Evolutionary conservation across 2,888 invertebrate species (phyloP).

Genomic region (Heliconius charithonia): DNA sequence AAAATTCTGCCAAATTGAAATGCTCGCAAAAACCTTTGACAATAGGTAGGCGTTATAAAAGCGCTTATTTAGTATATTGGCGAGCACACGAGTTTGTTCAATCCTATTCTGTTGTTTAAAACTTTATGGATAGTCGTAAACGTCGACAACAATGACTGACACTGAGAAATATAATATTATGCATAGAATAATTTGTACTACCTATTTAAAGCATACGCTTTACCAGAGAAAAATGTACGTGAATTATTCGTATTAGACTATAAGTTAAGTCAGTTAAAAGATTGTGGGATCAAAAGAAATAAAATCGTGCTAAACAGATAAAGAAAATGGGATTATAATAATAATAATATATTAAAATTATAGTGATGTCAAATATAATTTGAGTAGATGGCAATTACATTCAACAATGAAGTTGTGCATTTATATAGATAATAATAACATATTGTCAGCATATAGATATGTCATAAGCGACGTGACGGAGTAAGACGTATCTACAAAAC

Average conservation of each 20-base stretch:
- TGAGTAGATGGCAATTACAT: neutral
- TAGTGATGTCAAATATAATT: neutral
- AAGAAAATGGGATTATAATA: neutral
- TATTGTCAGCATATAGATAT: neutral
- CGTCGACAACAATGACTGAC: neutral
- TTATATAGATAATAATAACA: constrained; percentile 6
- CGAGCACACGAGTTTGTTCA: constrained; percentile 29
- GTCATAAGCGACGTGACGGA: neutral
- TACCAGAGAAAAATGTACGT: neutral
- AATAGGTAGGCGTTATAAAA: constrained; percentile 23
- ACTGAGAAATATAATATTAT: constrained; percentile 2
- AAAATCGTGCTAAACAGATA: neutral
- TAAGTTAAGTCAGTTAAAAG: neutral
- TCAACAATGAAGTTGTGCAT: neutral
- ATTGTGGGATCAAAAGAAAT: neutral
- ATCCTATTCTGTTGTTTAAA: constrained; percentile 33
- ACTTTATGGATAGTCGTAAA: constrained; percentile 13
- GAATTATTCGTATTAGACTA: neutral
- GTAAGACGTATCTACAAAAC: constrained; percentile 9
- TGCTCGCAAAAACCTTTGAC: constrained; percentile 28
- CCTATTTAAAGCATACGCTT: neutral
- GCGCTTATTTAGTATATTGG: constrained; percentile 29
- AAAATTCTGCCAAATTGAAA: constrained; percentile 25
- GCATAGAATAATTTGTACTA: constrained; percentile 6
- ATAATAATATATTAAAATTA: neutral